These are phyloP conservation scores for Eumeta japonica DNA, from an alignment of 1,140 invertebrate genomes.

Conservation along the genomic window DNA sequence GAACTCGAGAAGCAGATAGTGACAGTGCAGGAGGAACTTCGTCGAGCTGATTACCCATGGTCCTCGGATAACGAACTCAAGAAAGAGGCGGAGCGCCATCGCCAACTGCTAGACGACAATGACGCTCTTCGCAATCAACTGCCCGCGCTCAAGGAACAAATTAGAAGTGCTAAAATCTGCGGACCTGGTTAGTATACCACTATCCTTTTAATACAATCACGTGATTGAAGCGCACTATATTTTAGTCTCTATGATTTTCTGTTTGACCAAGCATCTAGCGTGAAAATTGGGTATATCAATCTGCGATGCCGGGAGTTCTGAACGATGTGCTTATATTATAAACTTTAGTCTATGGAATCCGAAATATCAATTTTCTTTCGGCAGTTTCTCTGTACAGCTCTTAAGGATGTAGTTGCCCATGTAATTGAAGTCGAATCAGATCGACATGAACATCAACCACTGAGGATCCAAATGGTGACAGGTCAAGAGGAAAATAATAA, in stretches of 20 bases:
- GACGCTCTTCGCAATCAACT: conserved; percentile 38
- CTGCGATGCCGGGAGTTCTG: too few relatives aligned
- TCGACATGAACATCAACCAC: too few relatives aligned
- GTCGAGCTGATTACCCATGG: conserved; percentile 42
- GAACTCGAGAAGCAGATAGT: conserved; percentile 50
- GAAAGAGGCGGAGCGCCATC: conserved; percentile 33
- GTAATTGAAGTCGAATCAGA: too few relatives aligned
- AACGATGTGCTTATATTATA: too few relatives aligned
- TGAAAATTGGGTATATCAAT: not conserved
- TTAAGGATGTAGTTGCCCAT: too few relatives aligned
- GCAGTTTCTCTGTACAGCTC: too few relatives aligned
- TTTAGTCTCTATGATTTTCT: not conserved
- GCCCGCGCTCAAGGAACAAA: conserved; percentile 44
- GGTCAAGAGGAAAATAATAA: too few relatives aligned
- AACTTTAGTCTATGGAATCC: too few relatives aligned
- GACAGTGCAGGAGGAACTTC: conserved; percentile 45
- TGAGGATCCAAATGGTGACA: too few relatives aligned
- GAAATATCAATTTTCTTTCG: too few relatives aligned
- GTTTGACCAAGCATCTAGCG: not conserved
- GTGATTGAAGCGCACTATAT: not conserved
- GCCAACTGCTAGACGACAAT: conserved; percentile 38
- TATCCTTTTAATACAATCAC: not conserved
- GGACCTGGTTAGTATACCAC: conserved; percentile 25
- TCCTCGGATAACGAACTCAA: conserved; percentile 39
- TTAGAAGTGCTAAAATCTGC: conserved; percentile 49